Evolutionary conservation across 2,113 vertebrate species (phyloP), one percentile per base, ranked within the genome.

Genomic region (Synchiropus splendidus): DNA sequence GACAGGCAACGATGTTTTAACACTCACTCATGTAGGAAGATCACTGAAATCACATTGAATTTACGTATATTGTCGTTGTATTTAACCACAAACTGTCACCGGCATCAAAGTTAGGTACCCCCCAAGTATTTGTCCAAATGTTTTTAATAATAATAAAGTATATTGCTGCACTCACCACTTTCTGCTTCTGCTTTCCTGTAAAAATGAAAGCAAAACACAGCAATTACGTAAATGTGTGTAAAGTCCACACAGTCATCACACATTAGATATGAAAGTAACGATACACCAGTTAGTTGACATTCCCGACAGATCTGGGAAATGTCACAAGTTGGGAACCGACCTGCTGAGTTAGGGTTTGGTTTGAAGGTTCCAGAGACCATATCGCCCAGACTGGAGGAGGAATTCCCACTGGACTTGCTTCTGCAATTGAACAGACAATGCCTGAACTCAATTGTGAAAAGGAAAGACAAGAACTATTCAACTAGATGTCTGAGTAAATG

Each of bases 141-240:
- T n/a, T n/a, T n/a, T n/a, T n/a, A n/a, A n/a, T n/a, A n/a, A n/a
- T n/a, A n/a, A 27, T 27, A 27, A 27, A 5, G 4, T 27, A 5
- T 27, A 5, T 27, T 21, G 13, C 3, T 30, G 5, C 1, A 47
- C 94, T 92, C 75, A 98, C 94, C 90, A 97, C 90, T 89, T 98
- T 98, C 65, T 96, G 92, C 72, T 97, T 98, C 85, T 95, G 94
- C 81, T 98, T 98, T 62, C 90, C 94, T 97, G 83, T 65, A 8
- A 27, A 85, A 85, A 75, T 63, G 72, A 35, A 34, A 83, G 6
- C 53, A 57, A 52, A 6, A 43, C 18, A 6, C 33, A 13, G 13
- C 44, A 12, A 47, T 13, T 14, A 1, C 41, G 15, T 50, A 1
- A 36, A 13, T 4, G 18, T 12, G 38, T 21, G 10, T n/a, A n/a